A percentile compares a stretch with the other conserved stretches of the same genome.
Conservation (phyloP, 2,113 vertebrate species). For the Promerops cafer region DNA sequence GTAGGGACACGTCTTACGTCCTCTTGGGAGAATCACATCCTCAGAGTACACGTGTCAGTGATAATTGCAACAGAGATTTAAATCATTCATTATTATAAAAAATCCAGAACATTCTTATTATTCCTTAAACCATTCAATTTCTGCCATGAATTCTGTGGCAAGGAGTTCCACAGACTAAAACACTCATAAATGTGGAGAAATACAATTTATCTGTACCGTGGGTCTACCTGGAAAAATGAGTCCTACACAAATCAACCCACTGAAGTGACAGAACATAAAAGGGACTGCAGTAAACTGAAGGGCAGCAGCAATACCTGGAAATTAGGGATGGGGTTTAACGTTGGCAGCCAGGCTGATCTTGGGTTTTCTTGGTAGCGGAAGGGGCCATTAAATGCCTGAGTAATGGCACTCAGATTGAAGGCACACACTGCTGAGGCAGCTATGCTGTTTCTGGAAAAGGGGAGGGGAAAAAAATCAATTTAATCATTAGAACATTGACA, state of each 20-base stretch:
- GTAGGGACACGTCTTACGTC: neutral
- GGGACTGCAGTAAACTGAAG: neutral
- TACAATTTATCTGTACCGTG: neutral
- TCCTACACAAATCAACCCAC: neutral
- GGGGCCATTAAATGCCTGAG: conserved; percentile 92
- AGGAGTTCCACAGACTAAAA: neutral
- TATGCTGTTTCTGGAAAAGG: conserved; percentile 89
- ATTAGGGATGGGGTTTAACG: conserved; percentile 88
- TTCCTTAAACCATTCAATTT: neutral
- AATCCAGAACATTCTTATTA: neutral
- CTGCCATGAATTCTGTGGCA: neutral
- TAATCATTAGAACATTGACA: conserved; percentile 59
- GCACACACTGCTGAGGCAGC: conserved; percentile 95
- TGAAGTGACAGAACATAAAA: neutral
- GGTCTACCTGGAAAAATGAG: neutral
- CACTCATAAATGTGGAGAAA: neutral
- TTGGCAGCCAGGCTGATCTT: conserved; percentile 93
- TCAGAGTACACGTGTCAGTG: neutral
- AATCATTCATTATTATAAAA: neutral
- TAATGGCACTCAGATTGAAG: conserved; percentile 97
- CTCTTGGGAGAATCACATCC: neutral
- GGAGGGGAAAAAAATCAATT: conserved; percentile 25
- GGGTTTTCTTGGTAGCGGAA: conserved; percentile 97
- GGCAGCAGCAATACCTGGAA: conserved; percentile 83
- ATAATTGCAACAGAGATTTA: neutral